Evolutionary conservation across 1,140 invertebrate species (phyloP), one percentile per base, ranked within the genome.

Genomic region (Grapholita molesta): DNA sequence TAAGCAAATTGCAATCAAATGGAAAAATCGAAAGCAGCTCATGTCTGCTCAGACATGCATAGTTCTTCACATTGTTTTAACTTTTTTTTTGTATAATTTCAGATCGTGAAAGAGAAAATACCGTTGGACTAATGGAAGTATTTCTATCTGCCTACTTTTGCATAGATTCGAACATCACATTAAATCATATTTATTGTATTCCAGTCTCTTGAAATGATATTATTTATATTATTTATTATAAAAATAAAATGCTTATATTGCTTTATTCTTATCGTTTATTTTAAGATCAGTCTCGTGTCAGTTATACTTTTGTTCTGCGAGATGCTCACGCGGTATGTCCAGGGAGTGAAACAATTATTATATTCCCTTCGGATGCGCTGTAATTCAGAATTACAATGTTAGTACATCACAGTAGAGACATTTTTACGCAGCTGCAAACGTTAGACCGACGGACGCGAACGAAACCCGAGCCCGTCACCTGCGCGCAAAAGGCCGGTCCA

Each of bases 21-120:
- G 32, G 32, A 8, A 11, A 33, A 33, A 2, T 33, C 32, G 3
- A 11, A 11, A 33, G 32, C 32, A 38, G n/a, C 12, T 9, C 35
- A 4, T 38, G 1, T n/a, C 33, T 5, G 5, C 2, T 38, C 35
- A n/a, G 25, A 24, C 24, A 25, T 2, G 1, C 24, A 55, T 23
- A 55, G n/a, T n/a, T n/a, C n/a, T 24, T 55, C 3, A 23, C 11
- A 57, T 55, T 24, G 2, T 30, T 70, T 64, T 24, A 68, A 24
- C 64, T 55, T 72, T 61, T 3, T 67, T 74, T 71, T 70, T 80
- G 35, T 93, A n/a, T n/a, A n/a, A n/a, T n/a, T 93, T 77, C 89
- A 94, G 93, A 94, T 94, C 73, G 93, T 94, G 12, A 92, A 89
- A 82, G 93, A 94, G 71, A 93, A 94, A 85, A 93, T 94, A 78